Base-by-base conservation (phyloP, 2,113 vertebrate genomes). In the Silurus asotus region DNA sequence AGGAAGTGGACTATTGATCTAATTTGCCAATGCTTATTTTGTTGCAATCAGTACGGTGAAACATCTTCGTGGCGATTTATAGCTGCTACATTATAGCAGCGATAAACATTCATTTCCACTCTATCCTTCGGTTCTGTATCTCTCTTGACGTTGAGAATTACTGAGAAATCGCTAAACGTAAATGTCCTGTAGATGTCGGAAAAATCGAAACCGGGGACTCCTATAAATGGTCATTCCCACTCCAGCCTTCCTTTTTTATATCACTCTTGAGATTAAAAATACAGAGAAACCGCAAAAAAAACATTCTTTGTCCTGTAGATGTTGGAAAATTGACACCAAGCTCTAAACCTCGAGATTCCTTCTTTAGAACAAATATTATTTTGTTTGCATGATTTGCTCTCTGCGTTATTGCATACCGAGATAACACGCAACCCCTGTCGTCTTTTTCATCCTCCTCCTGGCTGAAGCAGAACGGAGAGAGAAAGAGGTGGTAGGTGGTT, bases 381-480 rank as follows among this genome's bases (percentile, higher is more conserved):
- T 37, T 37, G 28, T 37, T 37, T 37, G 14, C n/a, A 13, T 28
- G 53, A 58, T 56, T 56, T 11, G 10, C 77, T 10, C 25, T 6
- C 48, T 25, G 74, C 49, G 6, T 20, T 6, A 59, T 59, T 9
- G 11, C 56, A 45, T 59, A 37, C 77, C 13, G 77, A 37, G 56
- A 20, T 5, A 59, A 17, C 55, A 9, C 10, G 56, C 56, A 11
- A 37, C 28, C 28, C 28, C 28, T 37, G 28, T 37, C 28, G 28
- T 37, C 28, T 37, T 37, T 25, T 85, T 88, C 70, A 45, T 83
- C 67, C 48, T 83, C 75, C 74, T 74, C 17, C 58, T 15, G 5
- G 28, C 28, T 37, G 28, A 51, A 82, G 53, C n/a, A 64, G 11
- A 14, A 61, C 53, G 25, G 55, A 48, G 59, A 53, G 37, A 37